Conservation (phyloP, 2,113 vertebrate genomes). For the Macroglossus sobrinus region DNA sequence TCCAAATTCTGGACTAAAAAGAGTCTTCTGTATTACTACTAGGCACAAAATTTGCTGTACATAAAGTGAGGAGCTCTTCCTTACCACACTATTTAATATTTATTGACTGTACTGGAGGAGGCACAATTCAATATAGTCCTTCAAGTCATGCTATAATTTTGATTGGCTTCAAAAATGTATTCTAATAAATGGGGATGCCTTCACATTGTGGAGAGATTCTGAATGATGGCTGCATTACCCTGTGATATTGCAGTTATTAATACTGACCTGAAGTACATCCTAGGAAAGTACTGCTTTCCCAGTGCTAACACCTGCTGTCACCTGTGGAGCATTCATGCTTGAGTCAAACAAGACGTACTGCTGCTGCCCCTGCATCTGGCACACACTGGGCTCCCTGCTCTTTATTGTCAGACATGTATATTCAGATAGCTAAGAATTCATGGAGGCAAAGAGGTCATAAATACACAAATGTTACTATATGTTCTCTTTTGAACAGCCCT, state of each 20-base stretch:
- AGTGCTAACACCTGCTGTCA: conserved; percentile 28
- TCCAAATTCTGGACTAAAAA: background rate
- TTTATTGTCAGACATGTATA: background rate
- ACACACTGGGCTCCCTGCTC: background rate
- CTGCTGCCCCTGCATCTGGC: background rate
- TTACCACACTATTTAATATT: background rate
- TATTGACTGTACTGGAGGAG: background rate
- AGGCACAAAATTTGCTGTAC: background rate
- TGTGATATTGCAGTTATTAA: background rate
- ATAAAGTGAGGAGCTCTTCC: background rate
- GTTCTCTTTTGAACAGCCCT: background rate
- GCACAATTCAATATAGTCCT: background rate
- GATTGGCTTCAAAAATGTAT: background rate
- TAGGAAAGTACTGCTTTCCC: background rate
- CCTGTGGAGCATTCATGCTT: conserved; percentile 28
- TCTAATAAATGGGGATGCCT: background rate
- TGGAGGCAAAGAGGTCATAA: background rate
- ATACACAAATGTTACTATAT: background rate
- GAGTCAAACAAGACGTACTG: background rate
- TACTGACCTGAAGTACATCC: background rate
- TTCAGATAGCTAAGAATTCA: background rate
- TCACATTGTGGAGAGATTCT: background rate
- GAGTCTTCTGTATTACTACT: background rate
- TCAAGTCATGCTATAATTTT: background rate
- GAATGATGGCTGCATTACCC: background rate